Evolutionary conservation across 2,797 vertebrate species (phyloP).

Genomic region (Pogoniulus pusillus): DNA sequence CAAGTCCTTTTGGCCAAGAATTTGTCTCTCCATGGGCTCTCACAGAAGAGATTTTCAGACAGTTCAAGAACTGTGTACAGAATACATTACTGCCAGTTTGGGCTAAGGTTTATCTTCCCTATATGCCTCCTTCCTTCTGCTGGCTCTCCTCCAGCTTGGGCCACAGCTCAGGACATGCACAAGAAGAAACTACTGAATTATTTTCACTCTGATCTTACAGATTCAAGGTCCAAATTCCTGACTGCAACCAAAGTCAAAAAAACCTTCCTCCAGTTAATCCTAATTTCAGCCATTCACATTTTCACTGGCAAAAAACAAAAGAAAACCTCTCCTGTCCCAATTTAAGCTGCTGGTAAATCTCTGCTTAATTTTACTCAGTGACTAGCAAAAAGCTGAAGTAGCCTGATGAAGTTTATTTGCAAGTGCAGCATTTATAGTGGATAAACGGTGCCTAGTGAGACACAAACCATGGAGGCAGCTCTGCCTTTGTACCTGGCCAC

Average conservation of each 20-base stretch:
- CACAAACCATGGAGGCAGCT: fast-evolving
- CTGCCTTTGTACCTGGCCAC: not conserved
- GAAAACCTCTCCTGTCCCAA: not conserved
- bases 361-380: not conserved
- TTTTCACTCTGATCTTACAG: conserved; percentile 24
- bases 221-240: not conserved
- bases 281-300: not conserved
- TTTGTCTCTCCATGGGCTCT: not conserved
- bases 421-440: not conserved
- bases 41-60: not conserved
- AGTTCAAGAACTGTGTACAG: not conserved
- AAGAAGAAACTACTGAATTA: conserved; percentile 5
- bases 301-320: not conserved
- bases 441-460: not conserved
- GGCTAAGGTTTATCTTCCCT: not conserved
- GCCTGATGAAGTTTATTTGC: not conserved
- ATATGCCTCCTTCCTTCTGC: not conserved
- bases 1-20: not conserved
- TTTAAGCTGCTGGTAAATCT: not conserved
- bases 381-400: not conserved
- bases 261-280: not conserved
- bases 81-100: not conserved
- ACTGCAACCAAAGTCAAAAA: not conserved
- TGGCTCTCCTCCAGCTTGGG: not conserved
- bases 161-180: not conserved